Percentiles rank a stretch among this genome's conserved stretches.
phyloP scores from a whole-genome alignment of 2,113 vertebrate species.

The Carettochelys insculpta region DNA sequence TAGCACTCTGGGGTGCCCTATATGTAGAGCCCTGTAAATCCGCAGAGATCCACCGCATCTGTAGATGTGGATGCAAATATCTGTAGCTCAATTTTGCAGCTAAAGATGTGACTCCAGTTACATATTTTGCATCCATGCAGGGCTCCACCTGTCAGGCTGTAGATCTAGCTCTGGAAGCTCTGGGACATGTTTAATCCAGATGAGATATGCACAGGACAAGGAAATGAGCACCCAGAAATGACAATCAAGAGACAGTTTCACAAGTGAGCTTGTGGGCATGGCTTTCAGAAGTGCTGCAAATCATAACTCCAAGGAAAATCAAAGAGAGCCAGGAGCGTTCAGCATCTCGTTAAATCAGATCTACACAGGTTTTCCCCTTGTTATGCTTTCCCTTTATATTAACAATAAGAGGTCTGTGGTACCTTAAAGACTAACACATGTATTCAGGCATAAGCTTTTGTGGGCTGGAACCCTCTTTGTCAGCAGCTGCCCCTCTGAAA shows the following conservation, averaged over 20 bases:
- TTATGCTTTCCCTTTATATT: background rate
- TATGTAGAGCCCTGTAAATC: too few relatives aligned
- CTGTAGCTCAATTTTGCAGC: too few relatives aligned
- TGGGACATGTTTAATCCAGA: accelerated
- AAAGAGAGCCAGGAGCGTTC: background rate
- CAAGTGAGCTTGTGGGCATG: background rate
- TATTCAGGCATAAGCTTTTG: too few relatives aligned
- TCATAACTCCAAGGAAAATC: background rate
- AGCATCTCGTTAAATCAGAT: background rate
- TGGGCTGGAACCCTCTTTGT: too few relatives aligned
- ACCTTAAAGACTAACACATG: too few relatives aligned
- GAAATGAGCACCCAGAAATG: background rate
- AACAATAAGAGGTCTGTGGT: too few relatives aligned
- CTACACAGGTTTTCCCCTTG: background rate
- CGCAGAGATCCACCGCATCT: too few relatives aligned
- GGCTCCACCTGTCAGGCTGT: too few relatives aligned
- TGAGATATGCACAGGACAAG: background rate
- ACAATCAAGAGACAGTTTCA: background rate
- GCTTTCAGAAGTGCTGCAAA: background rate
- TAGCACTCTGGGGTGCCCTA: background rate
- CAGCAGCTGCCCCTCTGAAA: too few relatives aligned
- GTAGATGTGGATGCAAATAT: too few relatives aligned
- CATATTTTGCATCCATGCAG: too few relatives aligned
- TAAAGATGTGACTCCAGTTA: too few relatives aligned
- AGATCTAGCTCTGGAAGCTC: background rate